A percentile compares a stretch with the other conserved stretches of the same genome.
These are phyloP conservation scores for Callipepla squamata DNA, from an alignment of 2,113 vertebrate species.

Conservation along the genomic window DNA sequence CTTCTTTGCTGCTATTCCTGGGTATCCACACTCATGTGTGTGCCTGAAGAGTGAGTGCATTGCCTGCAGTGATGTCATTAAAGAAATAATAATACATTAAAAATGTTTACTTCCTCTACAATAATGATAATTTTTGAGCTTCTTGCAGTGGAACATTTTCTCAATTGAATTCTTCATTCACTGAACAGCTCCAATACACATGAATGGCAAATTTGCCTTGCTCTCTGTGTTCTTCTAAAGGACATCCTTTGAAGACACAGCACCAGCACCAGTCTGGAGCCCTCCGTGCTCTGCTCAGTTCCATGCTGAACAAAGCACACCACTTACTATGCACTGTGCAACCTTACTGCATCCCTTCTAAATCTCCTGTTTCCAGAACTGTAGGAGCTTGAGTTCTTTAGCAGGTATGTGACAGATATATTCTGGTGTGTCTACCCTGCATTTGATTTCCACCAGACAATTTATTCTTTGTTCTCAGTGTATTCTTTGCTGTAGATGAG, in stretches of 20 bases:
- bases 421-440: background rate
- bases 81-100: conserved; percentile 12
- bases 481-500: background rate
- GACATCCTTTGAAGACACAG: background rate
- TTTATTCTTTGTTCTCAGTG: background rate
- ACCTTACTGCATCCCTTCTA: background rate
- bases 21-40: background rate
- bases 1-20: background rate
- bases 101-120: conserved; percentile 63
- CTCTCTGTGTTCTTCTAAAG: background rate
- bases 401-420: rapidly evolving
- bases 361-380: background rate
- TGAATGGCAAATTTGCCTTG: conserved; percentile 47
- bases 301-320: background rate
- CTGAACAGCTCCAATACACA: conserved; percentile 55
- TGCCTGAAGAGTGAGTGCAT: background rate
- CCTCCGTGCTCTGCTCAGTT: rapidly evolving
- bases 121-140: conserved; percentile 56
- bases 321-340: background rate
- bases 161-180: conserved; percentile 66
- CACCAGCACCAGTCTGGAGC: background rate
- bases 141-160: conserved; percentile 63
- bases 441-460: background rate
- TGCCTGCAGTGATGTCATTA: background rate
- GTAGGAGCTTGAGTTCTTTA: background rate